Conservation (phyloP, 2,888 invertebrate species). For the Amorpha juglandis region DNA sequence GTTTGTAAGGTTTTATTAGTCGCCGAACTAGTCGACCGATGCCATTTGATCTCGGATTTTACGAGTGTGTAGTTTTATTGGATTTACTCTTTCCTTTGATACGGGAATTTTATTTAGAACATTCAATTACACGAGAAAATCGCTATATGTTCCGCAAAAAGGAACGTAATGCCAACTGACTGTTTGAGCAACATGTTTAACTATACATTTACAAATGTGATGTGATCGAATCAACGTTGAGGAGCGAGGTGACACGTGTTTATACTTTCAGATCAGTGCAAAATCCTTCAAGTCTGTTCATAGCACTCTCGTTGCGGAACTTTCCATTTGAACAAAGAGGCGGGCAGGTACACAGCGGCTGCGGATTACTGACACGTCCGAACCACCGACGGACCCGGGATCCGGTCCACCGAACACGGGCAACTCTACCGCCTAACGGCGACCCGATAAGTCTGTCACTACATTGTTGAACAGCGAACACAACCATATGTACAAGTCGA, state of each 20-base stretch:
- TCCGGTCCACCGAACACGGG: conserved; percentile 40
- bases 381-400: conserved; percentile 35
- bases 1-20: conserved; percentile 80
- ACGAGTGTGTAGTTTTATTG: conserved; percentile 42
- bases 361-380: conserved; percentile 63
- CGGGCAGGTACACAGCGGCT: conserved; percentile 76
- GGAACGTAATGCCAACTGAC: conserved; percentile 3
- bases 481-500: conserved; percentile 42
- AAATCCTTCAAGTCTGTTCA: conserved; percentile 57
- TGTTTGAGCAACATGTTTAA: conserved; percentile 15
- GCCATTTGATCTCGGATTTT: conserved; percentile 49
- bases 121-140: conserved; percentile 39
- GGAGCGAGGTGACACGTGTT: background rate
- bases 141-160: conserved; percentile 3
- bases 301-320: conserved; percentile 54
- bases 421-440: conserved; percentile 42
- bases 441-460: conserved; percentile 37
- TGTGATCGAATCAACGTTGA: no score
- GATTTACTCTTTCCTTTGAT: conserved; percentile 37
- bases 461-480: conserved; percentile 51
- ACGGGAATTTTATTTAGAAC: conserved; percentile 29
- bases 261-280: conserved; percentile 38
- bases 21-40: conserved; percentile 69
- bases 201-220: background rate
- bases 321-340: conserved; percentile 76